Base-by-base conservation (phyloP, 2,888 invertebrate species). In the Anaspis maculata region DNA sequence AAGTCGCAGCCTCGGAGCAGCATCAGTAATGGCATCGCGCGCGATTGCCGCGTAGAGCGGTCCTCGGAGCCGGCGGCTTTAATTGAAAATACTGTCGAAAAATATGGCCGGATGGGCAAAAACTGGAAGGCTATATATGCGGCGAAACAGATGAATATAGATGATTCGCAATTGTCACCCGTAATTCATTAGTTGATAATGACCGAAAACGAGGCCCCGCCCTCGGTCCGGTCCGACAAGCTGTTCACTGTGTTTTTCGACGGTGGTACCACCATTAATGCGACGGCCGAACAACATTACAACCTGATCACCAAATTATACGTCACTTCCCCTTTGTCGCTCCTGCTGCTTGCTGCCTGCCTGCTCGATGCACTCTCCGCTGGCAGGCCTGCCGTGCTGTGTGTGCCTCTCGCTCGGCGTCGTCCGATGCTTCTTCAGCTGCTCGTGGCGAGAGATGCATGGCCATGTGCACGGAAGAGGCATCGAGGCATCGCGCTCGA, bases 91-190 rank as follows among this genome's bases (percentile, higher is more conserved):
- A 37, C 32, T 44, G 45, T 37, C 49, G 45, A 46, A 52, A 54
- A 57, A 56, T 54, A 57, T 57, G 55, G 54, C 54, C 47, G 48
- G 31, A 29, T 38, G 25, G 31, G 30, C 47, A 57, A 57, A 54
- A 52, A 55, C 48, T 49, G 42, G 52, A 34, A 34, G 41, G 26
- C 27, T 26, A 32, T n/a, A n/a, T n/a, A n/a, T n/a, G n/a, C n/a
- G n/a, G n/a, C n/a, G n/a, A 34, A 34, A 44, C 45, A 41, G 38
- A 48, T 47, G 45, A 48, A 48, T 45, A 47, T 44, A 44, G 48
- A 51, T 41, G 54, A 49, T 54, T 53, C 42, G 53, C 56, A 54
- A 56, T 54, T 56, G 53, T 56, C 56, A 51, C 54, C 56, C 55
- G 52, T 56, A 54, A 52, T 50, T 52, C 54, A 53, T 54, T 54